Evolutionary conservation across 2,113 vertebrate species (phyloP), one percentile per base, ranked within the genome.

Genomic region (Elephas maximus): DNA sequence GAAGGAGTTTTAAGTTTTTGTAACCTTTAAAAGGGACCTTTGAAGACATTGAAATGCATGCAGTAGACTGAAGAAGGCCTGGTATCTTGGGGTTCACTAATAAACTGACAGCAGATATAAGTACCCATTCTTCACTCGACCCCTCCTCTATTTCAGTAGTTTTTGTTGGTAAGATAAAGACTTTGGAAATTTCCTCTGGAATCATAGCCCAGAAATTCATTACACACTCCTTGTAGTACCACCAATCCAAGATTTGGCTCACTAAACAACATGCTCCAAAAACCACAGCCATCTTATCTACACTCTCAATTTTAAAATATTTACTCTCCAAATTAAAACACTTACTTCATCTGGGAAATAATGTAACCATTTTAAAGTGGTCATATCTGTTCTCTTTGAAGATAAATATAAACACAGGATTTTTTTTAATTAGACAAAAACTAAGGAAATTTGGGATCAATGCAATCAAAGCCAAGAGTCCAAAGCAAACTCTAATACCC

Each of bases 121-220:
- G 30, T 4, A 1, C 78, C n/a, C 26, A 30, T 69, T 57, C 51
- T 74, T 91, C 26, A 26, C 33, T 57, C 20, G 7, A 51, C 26
- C 5, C 63, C 63, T 97, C 77, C 3, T 15, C 33, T 94, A 74
- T 95, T 96, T 93, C 93, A 94, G 1, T 18, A 33, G 51, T 26
- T 76, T 88, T 37, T 9, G 30, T 67, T 62, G 12, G 60, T 90
- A 41, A 90, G 10, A 92, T 82, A 51, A 94, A 44, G 24, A 53
- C 23, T 87, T 83, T 51, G 44, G 44, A 79, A 89, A 85, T 74
- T 83, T 73, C 20, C 41, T 82, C 30, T 67, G 7, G 11, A 28
- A 44, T 91, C 60, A 24, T 5, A 67, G 41, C 41, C 62, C 26
- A 69, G 77, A 95, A 95, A 45, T 92, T 76, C 41, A 21, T 63